phyloP scores from a whole-genome alignment of 1,140 invertebrate species.

The Caenorhabditis briggsae region DNA sequence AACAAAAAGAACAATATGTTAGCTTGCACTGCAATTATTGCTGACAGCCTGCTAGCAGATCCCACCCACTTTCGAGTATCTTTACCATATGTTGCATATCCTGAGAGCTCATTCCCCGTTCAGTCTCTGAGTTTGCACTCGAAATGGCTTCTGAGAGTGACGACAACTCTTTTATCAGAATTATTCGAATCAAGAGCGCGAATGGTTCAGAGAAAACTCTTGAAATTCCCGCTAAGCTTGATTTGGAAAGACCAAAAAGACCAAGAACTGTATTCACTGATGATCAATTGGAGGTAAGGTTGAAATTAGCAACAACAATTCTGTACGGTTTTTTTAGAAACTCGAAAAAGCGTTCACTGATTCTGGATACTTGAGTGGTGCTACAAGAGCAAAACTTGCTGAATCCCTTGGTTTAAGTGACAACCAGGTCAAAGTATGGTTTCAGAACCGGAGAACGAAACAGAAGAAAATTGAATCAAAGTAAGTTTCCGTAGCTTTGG shows the following conservation, averaged over 20 bases:
- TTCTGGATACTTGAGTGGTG: constrained; percentile 80
- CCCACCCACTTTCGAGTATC: constrained; percentile 56
- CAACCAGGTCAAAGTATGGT: constrained; percentile 81
- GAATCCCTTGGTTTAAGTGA: constrained; percentile 79
- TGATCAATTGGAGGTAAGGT: constrained; percentile 79
- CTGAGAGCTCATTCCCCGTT: constrained; percentile 3
- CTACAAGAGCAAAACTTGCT: constrained; percentile 79
- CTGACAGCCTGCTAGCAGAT: constrained; percentile 14
- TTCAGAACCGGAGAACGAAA: constrained; percentile 81
- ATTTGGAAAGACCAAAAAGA: constrained; percentile 80
- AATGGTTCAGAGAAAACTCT: constrained; percentile 79
- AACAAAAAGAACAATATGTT: constrained; percentile 55
- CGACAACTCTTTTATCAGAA: background rate
- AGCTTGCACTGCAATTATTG: constrained; percentile 44
- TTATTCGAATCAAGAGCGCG: constrained; percentile 75
- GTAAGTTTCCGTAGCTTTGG: background rate
- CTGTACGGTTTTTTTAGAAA: background rate
- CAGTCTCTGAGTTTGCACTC: background rate
- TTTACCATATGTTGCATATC: constrained; percentile 34
- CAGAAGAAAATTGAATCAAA: constrained; percentile 68
- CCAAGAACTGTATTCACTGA: constrained; percentile 80
- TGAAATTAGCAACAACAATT: background rate
- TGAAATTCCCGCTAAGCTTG: constrained; percentile 80
- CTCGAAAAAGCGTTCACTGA: constrained; percentile 77
- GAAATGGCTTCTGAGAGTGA: constrained; percentile 6